A percentile compares a stretch with the other conserved stretches of the same genome.
These are phyloP conservation scores for Sylvilagus floridanus DNA, from an alignment of 2,797 vertebrate genomes.

Conservation along the genomic window DNA sequence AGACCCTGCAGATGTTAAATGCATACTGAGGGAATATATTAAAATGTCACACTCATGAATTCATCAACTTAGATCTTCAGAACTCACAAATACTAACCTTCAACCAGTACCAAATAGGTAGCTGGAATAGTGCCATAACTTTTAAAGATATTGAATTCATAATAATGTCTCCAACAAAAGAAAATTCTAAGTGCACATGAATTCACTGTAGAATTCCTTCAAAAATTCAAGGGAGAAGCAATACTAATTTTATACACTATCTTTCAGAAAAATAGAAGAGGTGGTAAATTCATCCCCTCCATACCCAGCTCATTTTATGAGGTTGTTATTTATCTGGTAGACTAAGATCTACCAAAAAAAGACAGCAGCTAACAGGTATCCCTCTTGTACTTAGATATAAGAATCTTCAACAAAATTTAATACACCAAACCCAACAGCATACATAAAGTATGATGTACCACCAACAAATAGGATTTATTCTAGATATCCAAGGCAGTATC, in stretches of 20 bases:
- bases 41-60: conserved; percentile 22
- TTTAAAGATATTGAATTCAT: neutral
- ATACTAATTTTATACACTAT: neutral
- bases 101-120: conserved; percentile 10
- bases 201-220: neutral
- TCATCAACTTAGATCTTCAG: conserved; percentile 26
- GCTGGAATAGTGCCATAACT: neutral
- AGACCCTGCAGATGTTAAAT: neutral
- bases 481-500: neutral
- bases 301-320: neutral
- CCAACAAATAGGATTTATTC: neutral
- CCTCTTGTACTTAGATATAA: neutral
- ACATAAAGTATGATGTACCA: neutral
- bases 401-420: conserved; percentile 1
- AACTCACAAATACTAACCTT: neutral
- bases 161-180: neutral
- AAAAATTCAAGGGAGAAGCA: conserved; percentile 36
- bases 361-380: neutral
- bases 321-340: neutral
- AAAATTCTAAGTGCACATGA: neutral
- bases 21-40: neutral
- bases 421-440: neutral
- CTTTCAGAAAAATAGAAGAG: conserved; percentile 18
- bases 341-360: neutral
- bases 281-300: neutral